Base-by-base conservation (phyloP, 2,888 invertebrate genomes). In the Lottia scabra region DNA sequence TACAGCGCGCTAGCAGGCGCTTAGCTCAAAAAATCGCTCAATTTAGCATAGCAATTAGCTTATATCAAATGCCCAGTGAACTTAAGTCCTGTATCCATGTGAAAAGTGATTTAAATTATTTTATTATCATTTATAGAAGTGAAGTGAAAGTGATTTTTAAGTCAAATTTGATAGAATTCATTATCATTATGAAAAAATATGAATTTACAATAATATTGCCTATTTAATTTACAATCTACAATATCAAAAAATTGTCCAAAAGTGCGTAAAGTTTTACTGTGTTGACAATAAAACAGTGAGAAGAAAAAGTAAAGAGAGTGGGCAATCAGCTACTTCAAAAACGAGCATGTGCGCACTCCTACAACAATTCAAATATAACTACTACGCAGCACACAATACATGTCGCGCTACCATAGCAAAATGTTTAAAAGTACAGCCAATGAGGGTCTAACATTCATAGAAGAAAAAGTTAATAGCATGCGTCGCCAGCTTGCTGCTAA, bases 1-100 rank as follows among this genome's bases (percentile, higher is more conserved):
- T 38, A 38, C 38, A 38, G 38, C 38, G 38, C 38, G 38, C 63
- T 62, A 65, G 67, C 67, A 67, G 64, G 71, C 71, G 63, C 71
- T 67, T 67, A 46, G 65, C 68, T 68, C 62, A 43, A 67, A 63
- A n/a, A 67, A 67, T 48, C 27, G 6, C 8, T 46, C 6, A 44
- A 45, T 30, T n/a, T 23, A 27, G 65, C 65, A 65, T 12, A 44
- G 38, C 38, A 38, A 38, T 38, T 10, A 38, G 38, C 38, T 10
- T 38, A 38, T 8, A 38, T 38, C 38, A 38, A 38, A 38, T 38
- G 38, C 38, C 38, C 38, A 38, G 38, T 38, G 38, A 38, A 38
- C 38, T 38, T 8, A 8, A 38, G 38, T 38, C 38, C 38, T 38
- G 38, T 38, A 38, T 38, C 38, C 38, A 38, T 38, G 38, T 38